Base-by-base conservation (phyloP, 1,140 invertebrate species). In the Tenebrio molitor region DNA sequence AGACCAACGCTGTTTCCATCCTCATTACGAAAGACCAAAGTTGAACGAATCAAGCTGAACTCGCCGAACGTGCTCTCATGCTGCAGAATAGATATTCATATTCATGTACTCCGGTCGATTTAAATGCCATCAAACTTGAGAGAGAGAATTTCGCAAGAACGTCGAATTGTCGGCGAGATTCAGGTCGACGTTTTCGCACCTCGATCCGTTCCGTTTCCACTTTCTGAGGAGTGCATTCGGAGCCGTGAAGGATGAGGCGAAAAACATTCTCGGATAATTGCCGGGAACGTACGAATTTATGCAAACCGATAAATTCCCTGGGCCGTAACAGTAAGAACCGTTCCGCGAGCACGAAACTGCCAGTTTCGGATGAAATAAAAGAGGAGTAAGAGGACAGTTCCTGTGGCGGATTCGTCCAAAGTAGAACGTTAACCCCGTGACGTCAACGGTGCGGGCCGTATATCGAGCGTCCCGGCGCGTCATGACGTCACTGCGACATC, bases 401-500 rank as follows among this genome's bases (percentile, higher is more conserved):
- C 41, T 44, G 39, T 66, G 34, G 67, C 46, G 33, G 72, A 58
- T 19, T 74, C 69, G 69, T 71, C 69, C 44, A 36, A 71, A 71
- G 58, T 71, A 71, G 69, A 63, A 42, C 71, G 63, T 72, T 67
- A 42, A 72, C 71, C 71, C 64, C 69, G 69, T 76, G 74, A 76
- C 77, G 75, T 76, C 69, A 73, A 69, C 39, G 71, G 67, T 70
- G 65, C 74, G 69, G 68, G 50, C 67, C 36, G 66, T 62, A 53
- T 76, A 78, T 76, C 64, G 77, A 78, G 64, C 76, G 73, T 70
- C 68, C 63, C 67, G 78, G 73, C 78, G 77, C 73, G 70, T 71
- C 72, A 34, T 78, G 77, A 78, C 75, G 75, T 78, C 76, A 79
- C 66, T 72, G 74, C 72, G 71, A 69, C 65, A 76, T 75, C 78